A percentile compares a stretch with the other conserved stretches of the same genome.
These are phyloP conservation scores for Tolypeutes matacus DNA, from an alignment of 2,797 vertebrate genomes.

Conservation along the genomic window DNA sequence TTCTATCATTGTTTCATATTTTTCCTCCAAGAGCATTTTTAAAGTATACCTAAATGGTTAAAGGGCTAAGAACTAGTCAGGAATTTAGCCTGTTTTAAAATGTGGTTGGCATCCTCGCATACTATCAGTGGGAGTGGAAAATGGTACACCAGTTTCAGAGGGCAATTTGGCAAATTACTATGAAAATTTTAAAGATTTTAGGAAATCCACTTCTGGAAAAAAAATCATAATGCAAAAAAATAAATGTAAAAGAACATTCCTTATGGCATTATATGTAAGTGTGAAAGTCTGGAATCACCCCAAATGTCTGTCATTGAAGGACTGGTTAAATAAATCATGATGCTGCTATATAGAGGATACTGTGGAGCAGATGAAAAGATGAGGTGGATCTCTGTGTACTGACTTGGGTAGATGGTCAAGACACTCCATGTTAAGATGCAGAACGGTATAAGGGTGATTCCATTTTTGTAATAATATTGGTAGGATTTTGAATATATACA, in stretches of 20 bases:
- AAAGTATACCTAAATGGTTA: conserved; percentile 18
- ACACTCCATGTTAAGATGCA: background rate
- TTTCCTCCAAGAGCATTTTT: background rate
- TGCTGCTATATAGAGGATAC: background rate
- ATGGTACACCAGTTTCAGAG: conserved; percentile 7
- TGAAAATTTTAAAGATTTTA: conserved; percentile 14
- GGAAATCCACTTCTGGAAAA: conserved; percentile 13
- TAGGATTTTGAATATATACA: conserved; percentile 30
- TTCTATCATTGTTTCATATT: conserved; percentile 46
- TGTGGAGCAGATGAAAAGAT: background rate
- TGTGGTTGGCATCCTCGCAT: conserved; percentile 1
- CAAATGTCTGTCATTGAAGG: background rate
- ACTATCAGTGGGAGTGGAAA: background rate
- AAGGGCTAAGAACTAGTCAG: conserved; percentile 16
- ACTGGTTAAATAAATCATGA: background rate
- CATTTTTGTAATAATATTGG: background rate
- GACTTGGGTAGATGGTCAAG: background rate
- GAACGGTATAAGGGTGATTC: background rate
- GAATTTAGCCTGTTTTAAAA: conserved; percentile 64
- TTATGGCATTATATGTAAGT: conserved; percentile 4
- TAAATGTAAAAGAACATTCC: background rate
- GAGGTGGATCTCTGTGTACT: background rate
- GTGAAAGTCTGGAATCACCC: background rate
- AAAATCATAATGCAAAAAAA: background rate
- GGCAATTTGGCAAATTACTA: background rate